A percentile compares a stretch with the other conserved stretches of the same genome.
phyloP scores from a whole-genome alignment of 2,888 invertebrate species.

The Leptopilina drosophilae region DNA sequence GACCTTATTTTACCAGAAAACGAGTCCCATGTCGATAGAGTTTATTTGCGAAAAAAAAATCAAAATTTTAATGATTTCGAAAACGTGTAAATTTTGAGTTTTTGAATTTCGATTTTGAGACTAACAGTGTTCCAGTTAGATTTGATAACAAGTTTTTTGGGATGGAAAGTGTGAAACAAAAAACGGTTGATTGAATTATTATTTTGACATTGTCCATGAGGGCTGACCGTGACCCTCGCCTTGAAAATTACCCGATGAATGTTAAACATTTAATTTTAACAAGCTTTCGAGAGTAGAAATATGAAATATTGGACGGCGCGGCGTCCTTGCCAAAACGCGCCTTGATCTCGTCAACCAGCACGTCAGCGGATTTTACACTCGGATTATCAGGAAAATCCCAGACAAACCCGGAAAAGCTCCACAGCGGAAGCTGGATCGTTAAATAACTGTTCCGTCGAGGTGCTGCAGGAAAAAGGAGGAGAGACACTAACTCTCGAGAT shows the following conservation, averaged over 20 bases:
- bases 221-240: neutral
- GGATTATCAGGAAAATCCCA: constrained; percentile 43
- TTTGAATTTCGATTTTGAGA: too few species aligned
- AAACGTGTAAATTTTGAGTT: too few species aligned
- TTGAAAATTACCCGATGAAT: neutral
- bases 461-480: neutral
- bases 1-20: too few species aligned
- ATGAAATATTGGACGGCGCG: constrained; percentile 14
- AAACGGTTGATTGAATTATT: too few species aligned
- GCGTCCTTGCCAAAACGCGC: constrained; percentile 20
- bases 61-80: too few species aligned
- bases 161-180: too few species aligned
- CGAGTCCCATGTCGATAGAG: too few species aligned
- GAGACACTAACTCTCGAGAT: neutral
- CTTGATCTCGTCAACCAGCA: neutral
- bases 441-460: neutral
- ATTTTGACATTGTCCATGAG: too few species aligned
- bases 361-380: constrained; percentile 42
- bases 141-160: too few species aligned
- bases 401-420: constrained; percentile 41
- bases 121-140: too few species aligned
- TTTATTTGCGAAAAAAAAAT: too few species aligned
- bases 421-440: constrained; percentile 30
- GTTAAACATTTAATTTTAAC: constrained; percentile 1
- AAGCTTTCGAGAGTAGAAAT: neutral